phyloP scores from a whole-genome alignment of 2,888 invertebrate genomes.

The Hemistola chrysoprasaria region DNA sequence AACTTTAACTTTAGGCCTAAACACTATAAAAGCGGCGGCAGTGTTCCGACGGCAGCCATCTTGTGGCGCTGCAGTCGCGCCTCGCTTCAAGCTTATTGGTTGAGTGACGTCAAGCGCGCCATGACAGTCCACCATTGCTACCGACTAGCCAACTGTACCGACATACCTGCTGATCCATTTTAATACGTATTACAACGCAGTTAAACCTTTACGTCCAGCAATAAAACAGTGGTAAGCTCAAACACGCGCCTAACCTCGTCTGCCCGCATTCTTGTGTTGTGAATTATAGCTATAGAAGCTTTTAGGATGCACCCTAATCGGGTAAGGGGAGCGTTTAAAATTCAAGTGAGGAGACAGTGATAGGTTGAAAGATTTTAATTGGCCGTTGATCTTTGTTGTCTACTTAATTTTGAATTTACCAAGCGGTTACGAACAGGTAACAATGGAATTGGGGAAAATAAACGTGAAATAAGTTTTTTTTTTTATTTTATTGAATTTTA shows the following conservation, averaged over 20 bases:
- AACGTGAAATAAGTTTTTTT: constrained; percentile 7
- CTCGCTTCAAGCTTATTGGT: constrained; percentile 69
- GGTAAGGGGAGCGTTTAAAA: constrained; percentile 66
- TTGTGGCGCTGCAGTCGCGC: constrained; percentile 78
- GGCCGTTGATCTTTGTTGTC: constrained; percentile 64
- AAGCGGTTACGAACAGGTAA: constrained; percentile 13
- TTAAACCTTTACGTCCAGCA: constrained; percentile 34
- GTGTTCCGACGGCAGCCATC: constrained; percentile 73
- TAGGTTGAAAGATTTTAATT: constrained; percentile 71
- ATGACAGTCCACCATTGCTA: constrained; percentile 76
- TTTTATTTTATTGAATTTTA: constrained; percentile 16
- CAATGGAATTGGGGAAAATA: constrained; percentile 22
- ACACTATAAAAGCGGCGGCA: constrained; percentile 71
- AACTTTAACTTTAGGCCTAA: constrained; percentile 72
- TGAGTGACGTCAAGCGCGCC: constrained; percentile 78
- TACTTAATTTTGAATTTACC: constrained; percentile 27
- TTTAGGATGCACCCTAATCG: constrained; percentile 80
- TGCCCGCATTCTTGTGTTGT: constrained; percentile 72
- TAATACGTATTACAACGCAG: constrained; percentile 35
- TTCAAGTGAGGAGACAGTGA: constrained; percentile 65
- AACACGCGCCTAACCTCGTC: constrained; percentile 68
- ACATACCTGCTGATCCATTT: constrained; percentile 35
- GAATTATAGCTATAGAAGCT: constrained; percentile 75
- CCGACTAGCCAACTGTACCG: constrained; percentile 46
- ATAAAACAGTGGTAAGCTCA: constrained; percentile 41